Evolutionary conservation across 2,888 invertebrate genomes (phyloP), one percentile per base, ranked within the genome.

Genomic region (Sphaeridia pumilis): DNA sequence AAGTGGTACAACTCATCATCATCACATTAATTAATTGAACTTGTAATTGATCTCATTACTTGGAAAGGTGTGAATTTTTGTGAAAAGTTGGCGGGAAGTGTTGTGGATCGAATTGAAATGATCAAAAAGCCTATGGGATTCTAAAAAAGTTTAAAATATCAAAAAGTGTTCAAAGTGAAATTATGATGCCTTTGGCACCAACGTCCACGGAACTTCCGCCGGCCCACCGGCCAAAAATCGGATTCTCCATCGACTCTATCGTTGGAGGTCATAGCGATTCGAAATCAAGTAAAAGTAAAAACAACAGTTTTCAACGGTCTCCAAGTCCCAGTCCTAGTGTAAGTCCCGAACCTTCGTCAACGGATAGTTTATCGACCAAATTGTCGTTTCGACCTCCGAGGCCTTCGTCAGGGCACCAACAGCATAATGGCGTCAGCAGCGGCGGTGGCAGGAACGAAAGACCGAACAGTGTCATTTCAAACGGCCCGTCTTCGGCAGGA

Each of bases 151-250:
- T 7, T 10, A 14, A 31, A 14, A 31, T 10, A 31, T 7, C 14
- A 14, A 31, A 7, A 14, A 10, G 7, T 31, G 31, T 31, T 7
- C 7, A 31, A 14, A 31, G 31, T 31, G 31, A 31, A 31, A 60
- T 60, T 61, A 89, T 88, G 88, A 87, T 89, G 88, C 88, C 88
- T 77, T 81, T 88, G 79, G 87, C 88, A 80, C 87, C 87, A 77
- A 87, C 87, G 72, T 86, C 87, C 76, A 83, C 87, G 74, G 83
- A 85, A 74, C 84, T 87, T 75, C 83, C 88, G 78, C 85, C 87
- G 70, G 84, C 84, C 67, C 60, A 60, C 50, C 88, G 87, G 75
- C 89, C 90, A 65, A 90, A 89, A 75, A 85, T 92, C 71, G 90
- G 89, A 68, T 92, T 92, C 71, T 88, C 87, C 69, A 92, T 92